Evolutionary conservation across 2,888 invertebrate genomes (phyloP).

Genomic region (Helicoverpa assulta): DNA sequence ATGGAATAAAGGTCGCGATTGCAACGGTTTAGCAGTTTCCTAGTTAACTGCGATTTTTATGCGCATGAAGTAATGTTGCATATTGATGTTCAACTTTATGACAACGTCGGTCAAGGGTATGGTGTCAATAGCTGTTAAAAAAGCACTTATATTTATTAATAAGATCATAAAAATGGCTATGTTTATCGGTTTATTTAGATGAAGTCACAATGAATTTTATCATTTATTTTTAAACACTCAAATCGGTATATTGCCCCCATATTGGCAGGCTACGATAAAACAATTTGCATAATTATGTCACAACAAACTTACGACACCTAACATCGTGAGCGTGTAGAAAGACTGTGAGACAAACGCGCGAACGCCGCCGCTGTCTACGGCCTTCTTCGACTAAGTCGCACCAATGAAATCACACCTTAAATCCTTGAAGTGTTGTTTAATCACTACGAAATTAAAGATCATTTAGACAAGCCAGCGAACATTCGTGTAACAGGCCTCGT

Average conservation of each 20-base stretch:
- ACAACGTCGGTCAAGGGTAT: conserved; percentile 17
- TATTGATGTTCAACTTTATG: conserved; percentile 14
- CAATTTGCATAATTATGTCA: conserved; percentile 43
- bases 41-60: conserved; percentile 28
- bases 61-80: conserved; percentile 10
- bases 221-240: background rate
- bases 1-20: conserved; percentile 41
- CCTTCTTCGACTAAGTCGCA: conserved; percentile 54
- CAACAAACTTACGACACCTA: conserved; percentile 46
- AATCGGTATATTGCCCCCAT: conserved; percentile 8
- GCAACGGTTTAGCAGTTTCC: conserved; percentile 11
- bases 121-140: background rate
- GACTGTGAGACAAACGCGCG: conserved; percentile 13
- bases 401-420: conserved; percentile 68
- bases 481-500: conserved; percentile 73
- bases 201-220: conserved; percentile 6
- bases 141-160: background rate
- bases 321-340: conserved; percentile 33
- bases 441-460: conserved; percentile 77
- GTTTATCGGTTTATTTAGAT: conserved; percentile 18
- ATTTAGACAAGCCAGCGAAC: conserved; percentile 68
- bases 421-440: conserved; percentile 83
- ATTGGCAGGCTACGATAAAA: conserved; percentile 16
- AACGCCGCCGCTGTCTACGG: conserved; percentile 19
- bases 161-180: background rate